These are phyloP conservation scores for Bombus balteatus DNA, from an alignment of 1,140 invertebrate species.

Conservation along the genomic window DNA sequence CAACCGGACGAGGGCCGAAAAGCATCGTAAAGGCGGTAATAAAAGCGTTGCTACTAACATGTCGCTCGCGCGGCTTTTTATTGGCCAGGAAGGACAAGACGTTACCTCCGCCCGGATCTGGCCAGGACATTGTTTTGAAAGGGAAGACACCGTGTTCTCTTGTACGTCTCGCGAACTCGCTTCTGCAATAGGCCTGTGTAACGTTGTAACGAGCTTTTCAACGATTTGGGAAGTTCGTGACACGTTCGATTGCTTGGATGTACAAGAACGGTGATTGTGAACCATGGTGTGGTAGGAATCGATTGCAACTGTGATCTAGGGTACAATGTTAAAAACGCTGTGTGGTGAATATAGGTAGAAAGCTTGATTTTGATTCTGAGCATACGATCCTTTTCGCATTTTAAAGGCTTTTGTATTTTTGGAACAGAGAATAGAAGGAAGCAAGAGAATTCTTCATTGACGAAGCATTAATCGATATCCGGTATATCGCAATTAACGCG, in stretches of 20 bases:
- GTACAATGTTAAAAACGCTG: not conserved
- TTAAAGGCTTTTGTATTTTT: too few species aligned
- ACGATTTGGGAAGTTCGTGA: not conserved
- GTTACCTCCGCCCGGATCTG: slow-evolving; percentile 7
- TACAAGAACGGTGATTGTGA: too few species aligned
- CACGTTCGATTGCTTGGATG: not conserved
- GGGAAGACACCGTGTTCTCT: slow-evolving; percentile 8
- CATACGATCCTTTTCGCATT: too few species aligned
- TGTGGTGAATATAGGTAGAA: too few species aligned
- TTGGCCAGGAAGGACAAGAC: not conserved
- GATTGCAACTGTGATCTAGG: not conserved
- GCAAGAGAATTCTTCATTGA: too few species aligned
- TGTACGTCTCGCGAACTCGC: not conserved
- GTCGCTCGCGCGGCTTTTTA: slow-evolving; percentile 53
- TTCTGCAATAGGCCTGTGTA: not conserved
- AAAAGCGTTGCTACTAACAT: slow-evolving; percentile 59
- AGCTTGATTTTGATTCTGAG: too few species aligned
- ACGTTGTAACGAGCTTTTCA: not conserved
- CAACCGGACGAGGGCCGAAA: slow-evolving; percentile 21
- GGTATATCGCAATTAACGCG: too few species aligned
- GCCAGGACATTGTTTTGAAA: slow-evolving; percentile 33
- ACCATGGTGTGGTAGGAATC: too few species aligned
- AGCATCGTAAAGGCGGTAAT: slow-evolving; percentile 57
- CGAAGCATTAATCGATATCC: too few species aligned
- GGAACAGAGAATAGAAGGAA: too few species aligned